These are phyloP conservation scores for Brachionus asplanchnoidis DNA, from an alignment of 1,140 invertebrate species.

Conservation along the genomic window DNA sequence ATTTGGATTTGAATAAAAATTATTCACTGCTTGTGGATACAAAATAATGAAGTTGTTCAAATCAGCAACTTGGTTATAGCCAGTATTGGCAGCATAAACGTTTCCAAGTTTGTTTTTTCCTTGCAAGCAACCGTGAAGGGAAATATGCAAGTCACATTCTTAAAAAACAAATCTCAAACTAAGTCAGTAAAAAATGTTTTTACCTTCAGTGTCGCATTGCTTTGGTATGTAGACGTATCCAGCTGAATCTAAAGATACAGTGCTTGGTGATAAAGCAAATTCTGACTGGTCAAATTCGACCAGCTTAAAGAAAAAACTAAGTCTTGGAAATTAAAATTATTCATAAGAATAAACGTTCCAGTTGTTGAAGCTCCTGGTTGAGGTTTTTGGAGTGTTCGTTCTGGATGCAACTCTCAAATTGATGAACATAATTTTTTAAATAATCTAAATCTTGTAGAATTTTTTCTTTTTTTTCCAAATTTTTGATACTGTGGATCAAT, in stretches of 20 bases:
- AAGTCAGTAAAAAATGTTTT: not conserved
- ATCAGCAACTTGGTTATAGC: conserved; percentile 57
- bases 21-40: conserved; percentile 53
- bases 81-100: conserved; percentile 50
- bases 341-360: not conserved
- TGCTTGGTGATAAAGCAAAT: conserved; percentile 47
- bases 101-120: conserved; percentile 51
- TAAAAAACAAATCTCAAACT: not conserved
- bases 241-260: conserved; percentile 49
- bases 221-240: conserved; percentile 55
- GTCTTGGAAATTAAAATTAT: not conserved
- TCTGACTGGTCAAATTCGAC: conserved; percentile 50
- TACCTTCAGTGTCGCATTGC: conserved; percentile 44
- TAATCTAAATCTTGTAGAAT: no score
- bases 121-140: conserved; percentile 55
- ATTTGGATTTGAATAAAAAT: conserved; percentile 47
- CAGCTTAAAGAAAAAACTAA: conserved; percentile 43
- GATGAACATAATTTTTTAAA: no score
- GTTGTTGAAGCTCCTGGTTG: not conserved
- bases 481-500: no score
- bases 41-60: conserved; percentile 57
- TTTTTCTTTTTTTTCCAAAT: no score
- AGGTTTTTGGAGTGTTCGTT: conserved; percentile 42
- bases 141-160: conserved; percentile 54
- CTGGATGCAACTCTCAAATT: conserved; percentile 55